These are phyloP conservation scores for Mesopsocus fuscifrons DNA, from an alignment of 2,888 invertebrate genomes.

Conservation along the genomic window DNA sequence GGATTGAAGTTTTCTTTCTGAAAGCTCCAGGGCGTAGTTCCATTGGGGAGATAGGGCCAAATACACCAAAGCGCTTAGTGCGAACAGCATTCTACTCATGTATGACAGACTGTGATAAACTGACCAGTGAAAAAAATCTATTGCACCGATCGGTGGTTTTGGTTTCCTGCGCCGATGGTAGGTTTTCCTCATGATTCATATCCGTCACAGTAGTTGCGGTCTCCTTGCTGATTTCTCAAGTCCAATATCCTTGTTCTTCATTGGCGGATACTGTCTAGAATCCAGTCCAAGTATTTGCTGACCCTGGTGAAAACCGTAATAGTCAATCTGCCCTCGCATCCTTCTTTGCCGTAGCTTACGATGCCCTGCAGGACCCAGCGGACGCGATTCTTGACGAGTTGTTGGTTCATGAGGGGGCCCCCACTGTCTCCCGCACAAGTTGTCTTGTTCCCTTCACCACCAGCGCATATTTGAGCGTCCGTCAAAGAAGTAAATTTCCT, in stretches of 20 bases:
- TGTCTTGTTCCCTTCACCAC: constrained; percentile 7
- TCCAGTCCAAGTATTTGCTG: constrained; percentile 41
- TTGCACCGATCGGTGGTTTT: no score
- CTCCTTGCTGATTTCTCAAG: not conserved
- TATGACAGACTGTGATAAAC: no score
- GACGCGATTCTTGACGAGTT: constrained; percentile 21
- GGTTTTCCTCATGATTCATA: no score
- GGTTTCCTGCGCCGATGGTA: no score
- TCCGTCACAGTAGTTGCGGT: no score
- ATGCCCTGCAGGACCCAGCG: constrained; percentile 26
- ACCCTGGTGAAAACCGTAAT: constrained; percentile 50
- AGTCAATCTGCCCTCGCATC: constrained; percentile 40
- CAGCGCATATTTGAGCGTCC: constrained; percentile 11
- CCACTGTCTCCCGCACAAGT: constrained; percentile 45
- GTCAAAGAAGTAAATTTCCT: not conserved
- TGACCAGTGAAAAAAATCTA: no score
- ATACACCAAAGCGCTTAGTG: no score
- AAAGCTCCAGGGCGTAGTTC: no score
- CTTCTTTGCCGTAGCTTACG: constrained; percentile 44
- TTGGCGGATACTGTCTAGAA: constrained; percentile 24
- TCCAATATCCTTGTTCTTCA: not conserved
- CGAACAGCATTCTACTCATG: no score
- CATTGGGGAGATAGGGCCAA: no score
- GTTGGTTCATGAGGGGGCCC: constrained; percentile 47
- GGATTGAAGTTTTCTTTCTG: no score